phyloP scores from a whole-genome alignment of 2,113 vertebrate species.

The Hucho hucho region DNA sequence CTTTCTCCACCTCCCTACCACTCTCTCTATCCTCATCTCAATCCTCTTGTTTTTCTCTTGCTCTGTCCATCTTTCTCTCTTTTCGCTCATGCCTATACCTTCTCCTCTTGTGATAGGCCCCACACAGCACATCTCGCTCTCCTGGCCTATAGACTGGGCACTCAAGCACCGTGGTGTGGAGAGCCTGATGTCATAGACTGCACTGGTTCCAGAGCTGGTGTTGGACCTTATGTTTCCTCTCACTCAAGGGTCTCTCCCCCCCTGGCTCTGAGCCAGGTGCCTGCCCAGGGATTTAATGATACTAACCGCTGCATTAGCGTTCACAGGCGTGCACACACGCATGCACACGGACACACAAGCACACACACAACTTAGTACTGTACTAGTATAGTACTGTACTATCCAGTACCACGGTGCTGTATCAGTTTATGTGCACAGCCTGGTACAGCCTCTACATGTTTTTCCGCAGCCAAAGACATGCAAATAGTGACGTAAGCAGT shows the following conservation, averaged over 20 bases:
- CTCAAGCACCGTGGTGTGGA: not conserved
- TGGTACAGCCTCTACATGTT: not conserved
- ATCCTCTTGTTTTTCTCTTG: not conserved
- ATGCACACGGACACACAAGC: constrained; percentile 1
- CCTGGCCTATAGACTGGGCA: not conserved
- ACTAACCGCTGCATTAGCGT: constrained; percentile 37
- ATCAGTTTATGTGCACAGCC: not conserved
- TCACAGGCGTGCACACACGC: constrained; percentile 2
- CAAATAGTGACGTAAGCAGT: not conserved
- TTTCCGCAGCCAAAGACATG: not conserved
- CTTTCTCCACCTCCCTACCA: not conserved
- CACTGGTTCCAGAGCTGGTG: not conserved
- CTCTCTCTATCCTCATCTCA: not conserved
- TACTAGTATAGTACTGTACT: not conserved
- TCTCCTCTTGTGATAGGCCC: not conserved
- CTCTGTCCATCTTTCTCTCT: not conserved
- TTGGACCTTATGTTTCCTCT: not conserved
- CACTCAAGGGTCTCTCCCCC: not conserved
- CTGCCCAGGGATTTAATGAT: constrained; percentile 21
- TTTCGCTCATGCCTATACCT: not conserved
- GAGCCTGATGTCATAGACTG: not conserved
- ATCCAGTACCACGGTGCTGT: not conserved
- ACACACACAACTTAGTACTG: not conserved
- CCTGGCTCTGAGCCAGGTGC: constrained; percentile 20
- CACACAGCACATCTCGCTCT: not conserved